Evolutionary conservation across 2,888 invertebrate species (phyloP).

Genomic region (Petrolisthes manimaculis): DNA sequence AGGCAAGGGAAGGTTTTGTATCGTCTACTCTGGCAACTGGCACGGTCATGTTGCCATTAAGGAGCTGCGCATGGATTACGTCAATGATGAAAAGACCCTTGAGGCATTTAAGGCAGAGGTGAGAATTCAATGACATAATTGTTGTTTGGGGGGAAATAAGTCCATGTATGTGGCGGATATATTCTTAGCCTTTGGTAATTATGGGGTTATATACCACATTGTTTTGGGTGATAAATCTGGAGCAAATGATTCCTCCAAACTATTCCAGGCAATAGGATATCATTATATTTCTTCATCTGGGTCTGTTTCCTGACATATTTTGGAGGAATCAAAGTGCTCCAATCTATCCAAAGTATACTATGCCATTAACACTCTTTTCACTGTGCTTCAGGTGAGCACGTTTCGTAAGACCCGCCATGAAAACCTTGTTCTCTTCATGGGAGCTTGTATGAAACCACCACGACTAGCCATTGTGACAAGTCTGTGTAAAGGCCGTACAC

Average conservation of each 20-base stretch:
- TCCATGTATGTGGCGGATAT: background rate
- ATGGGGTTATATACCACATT: no score
- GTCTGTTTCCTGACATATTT: no score
- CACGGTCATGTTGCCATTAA: slow-evolving; percentile 98
- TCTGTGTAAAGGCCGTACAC: slow-evolving; percentile 94
- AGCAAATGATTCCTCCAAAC: no score
- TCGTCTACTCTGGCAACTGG: slow-evolving; percentile 95
- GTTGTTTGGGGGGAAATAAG: background rate
- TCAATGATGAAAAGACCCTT: slow-evolving; percentile 85
- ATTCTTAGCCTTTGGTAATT: background rate
- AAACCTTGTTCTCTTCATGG: slow-evolving; percentile 98
- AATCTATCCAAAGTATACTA: background rate
- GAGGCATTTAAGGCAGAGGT: slow-evolving; percentile 96
- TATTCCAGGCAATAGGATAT: no score
- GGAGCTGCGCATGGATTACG: slow-evolving; percentile 90
- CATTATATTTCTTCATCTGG: no score
- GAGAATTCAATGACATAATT: slow-evolving; percentile 43
- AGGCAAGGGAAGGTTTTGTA: slow-evolving; percentile 93
- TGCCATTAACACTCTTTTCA: background rate
- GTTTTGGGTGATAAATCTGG: no score
- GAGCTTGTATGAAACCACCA: slow-evolving; percentile 98
- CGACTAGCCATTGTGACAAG: slow-evolving; percentile 96
- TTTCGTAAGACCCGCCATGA: slow-evolving; percentile 98
- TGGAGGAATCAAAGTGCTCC: no score
- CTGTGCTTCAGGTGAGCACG: slow-evolving; percentile 80